Evolutionary conservation across 2,113 vertebrate genomes (phyloP).

Genomic region (Zosterops lateralis): DNA sequence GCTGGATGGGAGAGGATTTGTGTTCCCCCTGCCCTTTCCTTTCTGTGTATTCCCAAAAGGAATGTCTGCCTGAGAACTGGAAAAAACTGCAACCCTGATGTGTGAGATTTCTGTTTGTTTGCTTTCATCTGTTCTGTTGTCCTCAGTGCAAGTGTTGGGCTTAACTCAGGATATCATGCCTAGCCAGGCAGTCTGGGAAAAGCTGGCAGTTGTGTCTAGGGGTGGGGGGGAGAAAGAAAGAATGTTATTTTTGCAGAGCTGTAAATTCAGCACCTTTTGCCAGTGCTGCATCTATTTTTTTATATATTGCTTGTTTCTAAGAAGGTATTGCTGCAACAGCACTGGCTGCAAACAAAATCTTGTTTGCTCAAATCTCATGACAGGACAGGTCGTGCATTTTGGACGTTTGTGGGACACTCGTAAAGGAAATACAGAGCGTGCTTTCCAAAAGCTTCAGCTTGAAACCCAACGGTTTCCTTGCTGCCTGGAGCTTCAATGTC

Average conservation of each 20-base stretch:
- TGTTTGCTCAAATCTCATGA: not conserved
- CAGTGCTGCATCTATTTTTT: not conserved
- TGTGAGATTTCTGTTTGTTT: not conserved
- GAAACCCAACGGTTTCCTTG: conserved; percentile 63
- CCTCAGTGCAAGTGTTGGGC: not conserved
- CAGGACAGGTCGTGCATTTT: not conserved
- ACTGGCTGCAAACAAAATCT: not conserved
- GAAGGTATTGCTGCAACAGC: conserved; percentile 21
- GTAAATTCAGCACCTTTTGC: conserved; percentile 35
- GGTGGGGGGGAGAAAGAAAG: not conserved
- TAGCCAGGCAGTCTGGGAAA: conserved; percentile 12
- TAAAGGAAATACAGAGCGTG: not conserved
- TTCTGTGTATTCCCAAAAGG: not conserved
- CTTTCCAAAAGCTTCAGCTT: conserved; percentile 29
- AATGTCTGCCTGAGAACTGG: not conserved
- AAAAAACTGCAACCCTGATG: not conserved
- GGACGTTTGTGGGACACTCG: not conserved
- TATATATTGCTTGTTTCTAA: not conserved
- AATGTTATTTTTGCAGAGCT: conserved; percentile 8
- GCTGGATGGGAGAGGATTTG: not conserved
- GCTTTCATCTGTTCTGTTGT: not conserved
- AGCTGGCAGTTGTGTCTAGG: not conserved
- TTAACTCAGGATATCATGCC: not conserved
- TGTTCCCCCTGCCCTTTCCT: not conserved
- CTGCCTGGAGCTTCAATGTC: conserved; percentile 23